phyloP scores from a whole-genome alignment of 1,140 invertebrate species.

The Anthonomus grandis region DNA sequence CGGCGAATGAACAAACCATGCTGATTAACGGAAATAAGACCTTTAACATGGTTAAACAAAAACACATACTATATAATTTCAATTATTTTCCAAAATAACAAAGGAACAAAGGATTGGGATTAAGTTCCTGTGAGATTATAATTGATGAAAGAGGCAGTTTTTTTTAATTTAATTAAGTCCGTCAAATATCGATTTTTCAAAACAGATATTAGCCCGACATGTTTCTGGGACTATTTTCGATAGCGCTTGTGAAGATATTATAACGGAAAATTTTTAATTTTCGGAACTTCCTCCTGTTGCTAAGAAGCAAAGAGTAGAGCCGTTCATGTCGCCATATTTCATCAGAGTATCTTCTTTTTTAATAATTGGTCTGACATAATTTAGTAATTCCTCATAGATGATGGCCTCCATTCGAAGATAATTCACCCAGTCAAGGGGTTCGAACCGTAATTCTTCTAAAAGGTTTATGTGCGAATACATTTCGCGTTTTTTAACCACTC shows the following conservation, averaged over 20 bases:
- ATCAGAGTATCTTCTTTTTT: constrained; percentile 44
- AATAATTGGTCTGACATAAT: constrained; percentile 36
- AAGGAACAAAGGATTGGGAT: too few relatives aligned
- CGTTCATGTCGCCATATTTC: constrained; percentile 44
- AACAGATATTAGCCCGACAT: constrained; percentile 35
- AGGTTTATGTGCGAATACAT: constrained; percentile 34
- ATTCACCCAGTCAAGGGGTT: constrained; percentile 28
- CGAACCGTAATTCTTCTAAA: constrained; percentile 26
- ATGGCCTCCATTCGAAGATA: constrained; percentile 37
- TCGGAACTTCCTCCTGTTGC: constrained; percentile 43
- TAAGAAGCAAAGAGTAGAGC: constrained; percentile 46
- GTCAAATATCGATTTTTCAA: constrained; percentile 30
- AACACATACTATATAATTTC: too few relatives aligned
- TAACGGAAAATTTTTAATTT: constrained; percentile 46
- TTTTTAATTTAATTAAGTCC: too few relatives aligned
- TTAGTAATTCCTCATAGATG: constrained; percentile 31
- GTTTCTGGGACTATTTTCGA: constrained; percentile 45
- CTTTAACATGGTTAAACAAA: too few relatives aligned
- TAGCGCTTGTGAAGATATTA: constrained; percentile 46
- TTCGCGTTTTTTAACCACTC: constrained; percentile 29
- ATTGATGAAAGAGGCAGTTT: too few relatives aligned
- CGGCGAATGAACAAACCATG: too few relatives aligned
- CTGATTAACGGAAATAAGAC: too few relatives aligned
- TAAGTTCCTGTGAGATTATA: too few relatives aligned
- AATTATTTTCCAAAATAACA: too few relatives aligned